phyloP scores from a whole-genome alignment of 2,797 vertebrate genomes.

The Selene dorsalis region DNA sequence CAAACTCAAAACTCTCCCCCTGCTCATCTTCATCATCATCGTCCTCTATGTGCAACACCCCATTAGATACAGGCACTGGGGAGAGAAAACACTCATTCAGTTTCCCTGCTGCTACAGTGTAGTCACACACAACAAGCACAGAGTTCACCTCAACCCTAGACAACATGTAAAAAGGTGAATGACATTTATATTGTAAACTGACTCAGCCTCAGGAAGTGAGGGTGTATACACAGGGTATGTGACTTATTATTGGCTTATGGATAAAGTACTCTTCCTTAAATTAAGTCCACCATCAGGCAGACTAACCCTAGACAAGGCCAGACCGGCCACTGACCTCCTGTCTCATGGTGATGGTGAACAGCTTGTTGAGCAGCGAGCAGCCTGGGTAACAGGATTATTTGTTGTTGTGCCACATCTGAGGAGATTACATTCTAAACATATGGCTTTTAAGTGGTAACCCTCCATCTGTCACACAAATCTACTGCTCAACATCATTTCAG shows the following conservation, averaged over 20 bases:
- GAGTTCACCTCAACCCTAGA: background rate
- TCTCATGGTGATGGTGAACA: background rate
- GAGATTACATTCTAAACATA: conserved; percentile 48
- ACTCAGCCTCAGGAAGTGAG: background rate
- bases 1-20: conserved; percentile 39
- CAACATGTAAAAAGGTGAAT: background rate
- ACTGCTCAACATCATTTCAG: background rate
- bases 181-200: background rate
- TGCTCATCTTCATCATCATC: conserved; percentile 42
- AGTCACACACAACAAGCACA: no score
- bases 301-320: background rate
- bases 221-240: background rate
- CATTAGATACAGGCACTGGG: conserved; percentile 16
- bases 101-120: no score
- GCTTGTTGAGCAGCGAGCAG: conserved; percentile 1
- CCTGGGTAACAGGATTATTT: conserved; percentile 22
- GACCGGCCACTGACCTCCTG: background rate
- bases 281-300: background rate
- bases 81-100: background rate
- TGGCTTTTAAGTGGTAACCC: conserved; percentile 33
- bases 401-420: background rate
- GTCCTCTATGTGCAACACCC: conserved; percentile 9
- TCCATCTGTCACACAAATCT: conserved; percentile 21
- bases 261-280: background rate
- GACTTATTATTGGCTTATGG: background rate